Conservation (phyloP, 2,888 invertebrate species). For the Apotomis betuletana region DNA sequence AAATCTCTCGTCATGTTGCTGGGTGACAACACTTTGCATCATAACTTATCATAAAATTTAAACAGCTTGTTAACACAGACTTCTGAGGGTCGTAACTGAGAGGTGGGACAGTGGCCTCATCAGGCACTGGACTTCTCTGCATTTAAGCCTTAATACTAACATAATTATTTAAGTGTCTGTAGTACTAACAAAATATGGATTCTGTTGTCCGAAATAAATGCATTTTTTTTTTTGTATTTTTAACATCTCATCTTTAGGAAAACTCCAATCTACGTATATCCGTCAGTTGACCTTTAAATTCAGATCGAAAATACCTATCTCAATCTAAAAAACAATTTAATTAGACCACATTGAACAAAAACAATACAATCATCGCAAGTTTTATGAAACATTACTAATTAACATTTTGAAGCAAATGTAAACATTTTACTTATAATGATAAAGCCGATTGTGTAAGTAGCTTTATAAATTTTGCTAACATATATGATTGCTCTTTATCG, state of each 20-base stretch:
- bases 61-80: background rate
- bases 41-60: background rate
- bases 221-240: no score
- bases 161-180: no score
- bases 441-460: constrained; percentile 40
- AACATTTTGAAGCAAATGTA: constrained; percentile 44
- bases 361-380: constrained; percentile 47
- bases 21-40: no score
- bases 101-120: no score
- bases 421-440: constrained; percentile 47
- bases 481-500: constrained; percentile 62
- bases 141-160: no score
- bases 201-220: no score
- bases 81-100: no score
- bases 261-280: background rate
- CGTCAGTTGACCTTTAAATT: background rate
- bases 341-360: constrained; percentile 24
- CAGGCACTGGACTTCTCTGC: no score
- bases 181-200: no score
- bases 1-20: no score
- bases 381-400: constrained; percentile 21
- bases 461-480: constrained; percentile 48
- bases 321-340: constrained; percentile 30
- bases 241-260: background rate
- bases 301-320: background rate